Percentiles rank a stretch among this genome's conserved stretches.
These are phyloP conservation scores for Desoria tigrina DNA, from an alignment of 2,888 invertebrate species.

Conservation along the genomic window DNA sequence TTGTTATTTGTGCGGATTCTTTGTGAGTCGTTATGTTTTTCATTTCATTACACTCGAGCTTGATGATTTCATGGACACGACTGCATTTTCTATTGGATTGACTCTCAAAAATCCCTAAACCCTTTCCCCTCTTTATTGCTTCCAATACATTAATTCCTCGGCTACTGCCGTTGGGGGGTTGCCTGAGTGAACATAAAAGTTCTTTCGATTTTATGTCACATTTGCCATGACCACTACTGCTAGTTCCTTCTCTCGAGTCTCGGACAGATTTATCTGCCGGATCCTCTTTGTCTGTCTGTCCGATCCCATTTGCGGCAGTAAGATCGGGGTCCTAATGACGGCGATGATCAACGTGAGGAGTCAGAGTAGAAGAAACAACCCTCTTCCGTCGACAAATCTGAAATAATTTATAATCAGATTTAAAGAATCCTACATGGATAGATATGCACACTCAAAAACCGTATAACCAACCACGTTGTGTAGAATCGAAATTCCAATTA, in stretches of 20 bases:
- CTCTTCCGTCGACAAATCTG: too few species aligned
- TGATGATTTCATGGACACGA: constrained; percentile 22
- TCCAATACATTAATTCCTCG: constrained; percentile 41
- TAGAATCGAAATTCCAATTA: too few species aligned
- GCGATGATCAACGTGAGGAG: too few species aligned
- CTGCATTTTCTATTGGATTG: constrained; percentile 4
- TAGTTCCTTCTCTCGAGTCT: background rate
- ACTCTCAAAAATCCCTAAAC: constrained; percentile 21
- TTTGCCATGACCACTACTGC: background rate
- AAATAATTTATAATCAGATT: too few species aligned
- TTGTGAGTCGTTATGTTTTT: constrained; percentile 18
- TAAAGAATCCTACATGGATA: too few species aligned
- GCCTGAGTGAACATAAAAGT: too few species aligned
- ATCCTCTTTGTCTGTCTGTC: background rate
- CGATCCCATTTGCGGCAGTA: background rate
- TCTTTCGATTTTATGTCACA: constrained; percentile 8
- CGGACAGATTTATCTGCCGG: too few species aligned
- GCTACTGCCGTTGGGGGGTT: background rate
- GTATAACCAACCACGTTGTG: too few species aligned
- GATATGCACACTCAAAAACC: too few species aligned
- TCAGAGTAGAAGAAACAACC: too few species aligned
- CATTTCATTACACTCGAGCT: constrained; percentile 19
- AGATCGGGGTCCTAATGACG: too few species aligned
- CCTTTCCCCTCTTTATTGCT: constrained; percentile 34
- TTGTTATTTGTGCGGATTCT: constrained; percentile 8